Evolutionary conservation across 1,140 invertebrate species (phyloP).

Genomic region (Prorops nasuta): DNA sequence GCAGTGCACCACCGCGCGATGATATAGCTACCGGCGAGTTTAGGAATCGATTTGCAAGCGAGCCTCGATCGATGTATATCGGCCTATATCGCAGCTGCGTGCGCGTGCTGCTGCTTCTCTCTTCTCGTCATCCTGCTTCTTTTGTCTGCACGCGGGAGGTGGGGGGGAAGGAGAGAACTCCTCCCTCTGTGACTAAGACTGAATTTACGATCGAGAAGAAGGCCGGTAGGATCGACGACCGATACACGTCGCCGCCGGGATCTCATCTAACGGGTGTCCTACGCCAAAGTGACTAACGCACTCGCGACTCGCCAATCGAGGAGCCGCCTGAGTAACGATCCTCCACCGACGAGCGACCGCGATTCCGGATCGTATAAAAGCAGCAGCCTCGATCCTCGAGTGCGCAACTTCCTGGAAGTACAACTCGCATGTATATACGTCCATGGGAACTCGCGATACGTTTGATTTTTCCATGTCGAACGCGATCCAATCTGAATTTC

Average conservation of each 20-base stretch:
- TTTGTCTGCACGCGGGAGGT: no score
- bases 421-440: no score
- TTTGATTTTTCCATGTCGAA: no score
- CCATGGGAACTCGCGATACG: no score
- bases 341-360: no score
- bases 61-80: constrained; percentile 37
- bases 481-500: no score
- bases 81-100: no score
- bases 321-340: background rate
- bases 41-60: constrained; percentile 51
- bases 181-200: constrained; percentile 20
- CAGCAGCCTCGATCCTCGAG: no score
- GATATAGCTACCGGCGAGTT: constrained; percentile 32
- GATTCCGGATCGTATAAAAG: no score
- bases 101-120: no score
- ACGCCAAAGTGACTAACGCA: constrained; percentile 19
- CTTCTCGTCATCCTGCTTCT: constrained; percentile 14
- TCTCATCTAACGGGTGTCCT: constrained; percentile 32
- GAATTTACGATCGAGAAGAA: constrained; percentile 40
- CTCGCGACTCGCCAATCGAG: background rate
- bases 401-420: no score
- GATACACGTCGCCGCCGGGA: constrained; percentile 22
- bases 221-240: constrained; percentile 37
- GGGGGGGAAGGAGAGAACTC: no score
- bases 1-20: constrained; percentile 1